A percentile compares a stretch with the other conserved stretches of the same genome.
Conservation (phyloP, 2,888 invertebrate genomes). For the Strigamia crassipes region DNA sequence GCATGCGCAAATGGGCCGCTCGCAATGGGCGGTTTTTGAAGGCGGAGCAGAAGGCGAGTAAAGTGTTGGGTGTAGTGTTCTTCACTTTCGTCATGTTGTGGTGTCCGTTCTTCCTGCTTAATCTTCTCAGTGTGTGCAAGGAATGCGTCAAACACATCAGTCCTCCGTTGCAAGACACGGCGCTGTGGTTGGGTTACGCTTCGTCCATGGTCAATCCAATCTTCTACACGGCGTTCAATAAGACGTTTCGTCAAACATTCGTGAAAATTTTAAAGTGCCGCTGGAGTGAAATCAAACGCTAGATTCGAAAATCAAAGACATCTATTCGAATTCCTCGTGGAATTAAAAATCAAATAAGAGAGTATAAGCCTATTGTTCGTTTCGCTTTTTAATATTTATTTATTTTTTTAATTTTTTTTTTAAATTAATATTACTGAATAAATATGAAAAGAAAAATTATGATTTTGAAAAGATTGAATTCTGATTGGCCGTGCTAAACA, state of each 20-base stretch:
- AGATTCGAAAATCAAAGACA: background rate
- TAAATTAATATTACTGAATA: too few species aligned
- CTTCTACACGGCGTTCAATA: constrained; percentile 94
- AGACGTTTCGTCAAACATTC: constrained; percentile 87
- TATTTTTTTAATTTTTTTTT: too few species aligned
- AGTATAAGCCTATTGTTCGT: too few species aligned
- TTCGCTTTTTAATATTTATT: too few species aligned
- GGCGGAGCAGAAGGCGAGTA: constrained; percentile 93
- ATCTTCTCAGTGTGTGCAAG: constrained; percentile 80
- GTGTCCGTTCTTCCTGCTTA: constrained; percentile 94
- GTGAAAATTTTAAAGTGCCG: constrained; percentile 79
- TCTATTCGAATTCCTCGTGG: background rate
- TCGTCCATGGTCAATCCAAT: constrained; percentile 94
- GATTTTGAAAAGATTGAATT: too few species aligned
- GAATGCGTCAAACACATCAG: constrained; percentile 71
- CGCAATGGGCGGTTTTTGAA: constrained; percentile 54
- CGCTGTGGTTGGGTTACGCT: constrained; percentile 91
- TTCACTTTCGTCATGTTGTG: constrained; percentile 92
- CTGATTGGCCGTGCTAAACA: too few species aligned
- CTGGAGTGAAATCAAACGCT: constrained; percentile 45
- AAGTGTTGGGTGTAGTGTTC: constrained; percentile 91
- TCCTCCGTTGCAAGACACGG: constrained; percentile 76
- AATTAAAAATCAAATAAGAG: too few species aligned
- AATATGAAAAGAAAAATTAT: too few species aligned
- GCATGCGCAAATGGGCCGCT: constrained; percentile 48